Evolutionary conservation across 30 jellyfish, hydroid and myxozoan genomes (phyloP).

Genomic region (Chironex yamaguchii): DNA sequence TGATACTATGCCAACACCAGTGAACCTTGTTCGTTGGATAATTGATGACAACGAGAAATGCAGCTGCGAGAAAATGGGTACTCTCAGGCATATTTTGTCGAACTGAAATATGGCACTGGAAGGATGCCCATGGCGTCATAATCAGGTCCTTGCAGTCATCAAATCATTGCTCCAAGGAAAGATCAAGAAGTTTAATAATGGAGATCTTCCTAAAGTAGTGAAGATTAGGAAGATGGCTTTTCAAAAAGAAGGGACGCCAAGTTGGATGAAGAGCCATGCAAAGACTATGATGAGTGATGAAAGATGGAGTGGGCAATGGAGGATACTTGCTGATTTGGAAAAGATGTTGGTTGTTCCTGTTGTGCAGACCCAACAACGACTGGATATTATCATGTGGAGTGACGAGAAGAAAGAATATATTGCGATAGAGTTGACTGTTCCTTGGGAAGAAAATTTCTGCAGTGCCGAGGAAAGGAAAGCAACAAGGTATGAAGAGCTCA

Average conservation of each 20-base stretch:
- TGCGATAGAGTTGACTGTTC: not conserved
- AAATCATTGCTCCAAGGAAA: not conserved
- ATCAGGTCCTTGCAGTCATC: not conserved
- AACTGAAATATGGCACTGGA: not conserved
- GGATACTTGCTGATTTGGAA: not conserved
- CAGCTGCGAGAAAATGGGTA: not conserved
- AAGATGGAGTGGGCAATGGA: not conserved
- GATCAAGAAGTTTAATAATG: not conserved
- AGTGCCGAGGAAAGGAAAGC: not conserved
- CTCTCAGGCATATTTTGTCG: not conserved
- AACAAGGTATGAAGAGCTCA: not conserved
- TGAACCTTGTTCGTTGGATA: not conserved
- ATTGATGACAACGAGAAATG: not conserved
- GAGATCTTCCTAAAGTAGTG: not conserved
- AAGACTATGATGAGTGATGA: not conserved
- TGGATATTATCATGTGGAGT: not conserved
- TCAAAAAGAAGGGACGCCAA: not conserved
- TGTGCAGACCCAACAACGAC: not conserved
- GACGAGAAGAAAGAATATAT: not conserved
- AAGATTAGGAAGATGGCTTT: not conserved
- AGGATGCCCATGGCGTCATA: not conserved
- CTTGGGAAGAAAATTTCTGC: not conserved
- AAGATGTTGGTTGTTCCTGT: not conserved
- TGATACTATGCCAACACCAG: not conserved
- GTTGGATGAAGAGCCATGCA: not conserved